Base-by-base conservation (phyloP, 2,797 vertebrate species). In the Trichosurus vulpecula region DNA sequence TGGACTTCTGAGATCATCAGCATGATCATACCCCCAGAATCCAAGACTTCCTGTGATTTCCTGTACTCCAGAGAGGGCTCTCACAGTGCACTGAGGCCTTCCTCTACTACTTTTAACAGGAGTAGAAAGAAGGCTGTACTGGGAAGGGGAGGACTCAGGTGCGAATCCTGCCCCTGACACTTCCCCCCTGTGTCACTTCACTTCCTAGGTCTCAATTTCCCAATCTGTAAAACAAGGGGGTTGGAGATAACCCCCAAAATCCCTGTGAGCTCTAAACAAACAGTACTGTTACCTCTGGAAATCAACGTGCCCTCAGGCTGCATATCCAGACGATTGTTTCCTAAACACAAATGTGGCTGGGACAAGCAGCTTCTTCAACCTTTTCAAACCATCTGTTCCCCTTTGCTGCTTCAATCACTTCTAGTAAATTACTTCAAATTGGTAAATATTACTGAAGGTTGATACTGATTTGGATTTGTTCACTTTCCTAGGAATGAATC, bases 341-440 rank as follows among this genome's bases (percentile, higher is more conserved):
- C 74, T 41, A 81, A 81, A 47, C 41, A 47, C 22, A 81, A 81
- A 47, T 0, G 0, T 47, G 74, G 22, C 35, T 47, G 12, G 74
- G 47, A 47, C 74, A 47, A 47, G 41, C 8, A 47, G 41, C n/a
- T 47, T 81, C 74, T 41, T 81, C 41, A 47, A 47, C 19, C 22
- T 35, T 90, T 57, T 94, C 55, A 81, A 87, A 27, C 52, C 16
- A 95, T 47, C 47, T 94, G 2, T 91, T 93, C 81, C 22, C 12
- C 22, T 47, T 10, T 81, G 19, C 19, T 47, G n/a, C 66, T 74
- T 74, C 41, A 74, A 74, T 74, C 41, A 94, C 91, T 53, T 35
- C 29, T 14, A 56, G 35, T 0, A 54, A 81, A 93, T 94, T 13
- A 54, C 31, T 90, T 94, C 90, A 94, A 95, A 93, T 91, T 91